Evolutionary conservation across 2,888 invertebrate genomes (phyloP), one percentile per base, ranked within the genome.

Genomic region (Monopis laevigella): DNA sequence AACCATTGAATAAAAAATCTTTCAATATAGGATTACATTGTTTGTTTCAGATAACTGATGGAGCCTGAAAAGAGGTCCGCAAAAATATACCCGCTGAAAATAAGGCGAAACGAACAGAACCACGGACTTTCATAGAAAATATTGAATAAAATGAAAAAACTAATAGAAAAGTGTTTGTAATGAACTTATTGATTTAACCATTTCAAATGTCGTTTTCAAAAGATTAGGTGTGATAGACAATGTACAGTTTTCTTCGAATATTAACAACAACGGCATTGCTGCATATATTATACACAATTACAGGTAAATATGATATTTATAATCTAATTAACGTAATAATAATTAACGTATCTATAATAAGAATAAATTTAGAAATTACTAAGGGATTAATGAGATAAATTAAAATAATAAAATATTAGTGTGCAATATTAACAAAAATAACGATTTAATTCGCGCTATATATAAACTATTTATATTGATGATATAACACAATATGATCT

Each of bases 171-270:
- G 3, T 13, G 7, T 18, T 35, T 35, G 3, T n/a, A 30, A 5
- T 18, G n/a, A 7, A 10, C 11, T 13, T 12, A n/a, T 18, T 7
- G 17, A 19, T 18, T 8, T 35, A 18, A 19, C 49, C 53, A 56
- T 71, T 73, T 71, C 74, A 60, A 67, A 73, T 74, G 74, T 59
- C 57, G 65, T 62, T 55, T 54, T 53, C 49, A 56, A 53, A 53
- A 56, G 63, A 56, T 51, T 62, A 56, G 59, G 65, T 62, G 54
- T 54, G 60, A 56, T 77, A 75, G 77, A 77, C 71, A 70, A 77
- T 78, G 78, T 66, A 64, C 66, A 66, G 64, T 58, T 63, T 75
- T 62, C 59, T 73, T 52, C 59, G 62, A 60, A 62, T 65, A 61
- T 68, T 69, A 61, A 67, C 62, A 56, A 62, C 62, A 59, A 71